Conservation (phyloP, 2,888 invertebrate genomes). For the Onthophagus sagittarius region DNA sequence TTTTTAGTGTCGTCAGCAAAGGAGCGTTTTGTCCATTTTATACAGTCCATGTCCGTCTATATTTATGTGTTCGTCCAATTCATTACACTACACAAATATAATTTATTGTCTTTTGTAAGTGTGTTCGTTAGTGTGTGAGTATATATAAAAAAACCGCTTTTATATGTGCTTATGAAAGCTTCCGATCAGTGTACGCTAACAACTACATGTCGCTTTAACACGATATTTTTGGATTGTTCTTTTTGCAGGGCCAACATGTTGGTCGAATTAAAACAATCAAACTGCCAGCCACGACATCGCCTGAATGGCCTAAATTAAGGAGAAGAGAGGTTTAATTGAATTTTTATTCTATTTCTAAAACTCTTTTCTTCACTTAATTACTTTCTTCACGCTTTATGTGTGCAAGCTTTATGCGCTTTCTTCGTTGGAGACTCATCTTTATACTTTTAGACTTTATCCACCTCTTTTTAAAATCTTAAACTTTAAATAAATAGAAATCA, state of each 20-base stretch:
- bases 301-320: slow-evolving; percentile 43
- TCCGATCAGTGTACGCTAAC: slow-evolving; percentile 21
- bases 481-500: not conserved
- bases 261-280: slow-evolving; percentile 28
- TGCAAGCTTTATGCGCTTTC: slow-evolving; percentile 20
- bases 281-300: slow-evolving; percentile 12
- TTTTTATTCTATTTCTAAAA: not conserved
- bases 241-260: slow-evolving; percentile 25
- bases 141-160: slow-evolving; percentile 19
- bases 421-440: slow-evolving; percentile 42
- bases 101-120: slow-evolving; percentile 22
- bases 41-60: slow-evolving; percentile 28
- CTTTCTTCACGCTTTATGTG: slow-evolving; percentile 1
- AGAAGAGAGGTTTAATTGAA: slow-evolving; percentile 38
- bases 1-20: slow-evolving; percentile 37
- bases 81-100: slow-evolving; percentile 14
- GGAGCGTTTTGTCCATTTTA: slow-evolving; percentile 34
- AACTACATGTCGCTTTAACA: slow-evolving; percentile 24
- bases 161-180: slow-evolving; percentile 21
- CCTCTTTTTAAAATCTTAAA: not conserved
- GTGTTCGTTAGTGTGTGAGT: slow-evolving; percentile 26
- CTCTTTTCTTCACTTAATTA: not conserved
- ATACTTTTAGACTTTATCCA: slow-evolving; percentile 31
- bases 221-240: slow-evolving; percentile 23
- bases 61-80: slow-evolving; percentile 27